Evolutionary conservation across 1,140 invertebrate species (phyloP).

Genomic region (Drosophila mayri): DNA sequence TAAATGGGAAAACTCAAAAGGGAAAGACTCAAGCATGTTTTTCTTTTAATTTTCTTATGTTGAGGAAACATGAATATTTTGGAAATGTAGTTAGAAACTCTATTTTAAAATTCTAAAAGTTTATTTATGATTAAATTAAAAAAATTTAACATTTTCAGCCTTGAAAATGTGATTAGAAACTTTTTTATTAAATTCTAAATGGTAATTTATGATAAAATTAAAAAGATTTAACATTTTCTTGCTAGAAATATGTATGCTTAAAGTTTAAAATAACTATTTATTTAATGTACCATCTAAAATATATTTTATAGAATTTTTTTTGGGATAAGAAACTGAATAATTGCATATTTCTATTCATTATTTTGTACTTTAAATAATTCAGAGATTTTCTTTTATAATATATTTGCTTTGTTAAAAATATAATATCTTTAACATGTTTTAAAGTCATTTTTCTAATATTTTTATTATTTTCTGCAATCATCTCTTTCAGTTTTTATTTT

Average conservation of each 20-base stretch:
- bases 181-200: neutral
- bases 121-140: too few relatives aligned
- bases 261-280: too few relatives aligned
- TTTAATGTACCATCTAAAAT: neutral
- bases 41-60: neutral
- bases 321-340: neutral
- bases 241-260: neutral
- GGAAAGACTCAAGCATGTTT: too few relatives aligned
- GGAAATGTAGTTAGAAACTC: neutral
- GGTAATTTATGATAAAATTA: too few relatives aligned
- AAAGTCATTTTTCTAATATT: neutral
- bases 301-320: neutral
- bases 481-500: neutral
- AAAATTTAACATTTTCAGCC: too few relatives aligned
- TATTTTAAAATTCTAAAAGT: neutral
- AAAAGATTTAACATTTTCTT: too few relatives aligned
- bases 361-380: neutral
- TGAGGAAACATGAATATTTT: neutral
- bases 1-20: neutral
- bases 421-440: too few relatives aligned
- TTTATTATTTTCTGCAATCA: too few relatives aligned
- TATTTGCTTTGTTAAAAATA: neutral
- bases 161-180: neutral
- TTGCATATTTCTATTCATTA: neutral
- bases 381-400: neutral